These are phyloP conservation scores for Shargacucullia verbasci DNA, from an alignment of 2,888 invertebrate genomes.

Conservation along the genomic window DNA sequence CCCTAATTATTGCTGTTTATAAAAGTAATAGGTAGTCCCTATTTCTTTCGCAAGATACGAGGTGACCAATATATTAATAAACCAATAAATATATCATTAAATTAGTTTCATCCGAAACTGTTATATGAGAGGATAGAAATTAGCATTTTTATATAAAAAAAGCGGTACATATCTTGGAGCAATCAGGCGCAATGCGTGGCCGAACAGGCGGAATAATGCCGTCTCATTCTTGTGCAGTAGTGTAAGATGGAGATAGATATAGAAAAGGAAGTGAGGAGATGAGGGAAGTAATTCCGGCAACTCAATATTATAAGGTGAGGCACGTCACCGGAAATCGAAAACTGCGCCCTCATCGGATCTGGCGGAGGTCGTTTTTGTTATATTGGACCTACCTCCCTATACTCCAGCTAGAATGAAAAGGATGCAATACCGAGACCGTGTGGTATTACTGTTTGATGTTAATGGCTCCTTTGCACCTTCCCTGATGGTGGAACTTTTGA, in stretches of 20 bases:
- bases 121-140: conserved; percentile 3
- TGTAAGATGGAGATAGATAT: conserved; percentile 47
- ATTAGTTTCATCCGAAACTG: conserved; percentile 2
- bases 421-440: conserved; percentile 1
- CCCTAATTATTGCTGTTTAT: too few species aligned
- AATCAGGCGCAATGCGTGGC: conserved; percentile 3
- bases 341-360: conserved; percentile 37
- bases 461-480: too few species aligned
- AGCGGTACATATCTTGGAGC: conserved; percentile 7
- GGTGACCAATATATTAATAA: background rate
- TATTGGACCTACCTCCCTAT: conserved; percentile 4
- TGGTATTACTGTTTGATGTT: too few species aligned
- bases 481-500: too few species aligned
- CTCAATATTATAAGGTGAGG: conserved; percentile 71
- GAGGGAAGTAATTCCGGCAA: conserved; percentile 67
- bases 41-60: too few species aligned
- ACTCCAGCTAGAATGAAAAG: background rate
- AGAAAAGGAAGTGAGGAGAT: conserved; percentile 41
- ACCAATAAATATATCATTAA: conserved; percentile 1
- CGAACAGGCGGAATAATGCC: conserved; percentile 1
- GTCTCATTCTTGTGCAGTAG: conserved; percentile 36
- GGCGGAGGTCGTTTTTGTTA: conserved; percentile 15
- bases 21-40: too few species aligned
- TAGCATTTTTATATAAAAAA: conserved; percentile 7
- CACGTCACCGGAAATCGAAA: conserved; percentile 72